phyloP scores from a whole-genome alignment of 2,797 vertebrate genomes.

The Manis pentadactyla region DNA sequence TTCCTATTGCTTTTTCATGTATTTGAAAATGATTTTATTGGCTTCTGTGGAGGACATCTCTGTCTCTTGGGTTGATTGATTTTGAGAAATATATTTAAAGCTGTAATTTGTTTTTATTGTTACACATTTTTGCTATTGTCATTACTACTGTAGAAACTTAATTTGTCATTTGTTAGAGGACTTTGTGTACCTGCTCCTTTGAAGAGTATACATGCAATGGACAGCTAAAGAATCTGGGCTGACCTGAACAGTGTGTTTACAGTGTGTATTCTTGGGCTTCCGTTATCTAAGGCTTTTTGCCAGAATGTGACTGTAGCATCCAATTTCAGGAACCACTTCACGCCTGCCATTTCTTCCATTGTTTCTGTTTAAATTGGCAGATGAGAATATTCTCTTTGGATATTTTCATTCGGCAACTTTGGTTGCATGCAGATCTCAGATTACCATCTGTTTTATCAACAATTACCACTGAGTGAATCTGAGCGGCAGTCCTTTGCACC shows the following conservation, averaged over 20 bases:
- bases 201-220: neutral
- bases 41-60: neutral
- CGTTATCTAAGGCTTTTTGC: neutral
- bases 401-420: conserved; percentile 42
- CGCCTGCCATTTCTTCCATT: neutral
- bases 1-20: neutral
- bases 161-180: neutral
- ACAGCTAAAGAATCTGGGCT: neutral
- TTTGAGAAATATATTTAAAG: neutral
- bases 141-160: neutral
- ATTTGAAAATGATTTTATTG: neutral
- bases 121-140: neutral
- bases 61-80: neutral
- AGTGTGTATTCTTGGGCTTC: neutral
- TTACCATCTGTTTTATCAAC: conserved; percentile 30
- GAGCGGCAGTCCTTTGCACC: neutral
- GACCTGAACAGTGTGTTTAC: neutral
- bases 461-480: neutral
- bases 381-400: conserved; percentile 38
- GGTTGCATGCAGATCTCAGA: neutral
- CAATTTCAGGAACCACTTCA: neutral
- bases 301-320: neutral
- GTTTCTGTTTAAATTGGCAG: conserved; percentile 44
- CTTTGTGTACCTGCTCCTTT: neutral
- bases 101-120: neutral